Evolutionary conservation across 2,888 invertebrate genomes (phyloP), one percentile per base, ranked within the genome.

Genomic region (Malachius bipustulatus): DNA sequence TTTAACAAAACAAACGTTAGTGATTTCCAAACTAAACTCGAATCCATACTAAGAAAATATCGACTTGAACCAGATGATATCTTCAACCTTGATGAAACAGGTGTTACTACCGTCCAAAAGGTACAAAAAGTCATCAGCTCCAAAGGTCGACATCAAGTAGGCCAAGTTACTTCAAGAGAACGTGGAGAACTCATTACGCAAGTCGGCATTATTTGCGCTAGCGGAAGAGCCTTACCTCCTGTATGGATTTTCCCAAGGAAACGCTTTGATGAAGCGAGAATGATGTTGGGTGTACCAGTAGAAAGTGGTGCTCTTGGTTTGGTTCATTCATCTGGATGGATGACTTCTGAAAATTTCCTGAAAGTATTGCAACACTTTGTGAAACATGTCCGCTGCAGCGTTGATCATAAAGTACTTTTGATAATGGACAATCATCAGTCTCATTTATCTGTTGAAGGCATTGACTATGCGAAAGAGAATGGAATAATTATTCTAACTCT

Each of bases 401-500:
- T 10, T 6, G 11, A 6, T 12, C 8, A 28, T 28, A 39, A 39
- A 16, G 41, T 48, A 14, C 39, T 46, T 6, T 36, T 48, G 31
- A 30, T 48, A 2, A 32, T 48, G n/a, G 47, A 48, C 37, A 48
- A 47, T 11, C 47, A 48, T 32, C 30, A 37, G 11, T 37, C 42
- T 16, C 45, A 47, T 43, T 38, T 13, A 44, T 43, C 30, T 27
- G 41, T 14, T 26, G 26, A 33, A 6, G 32, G 39, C 13, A 40
- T 45, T 16, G 42, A 46, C 10, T 32, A 32, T 11, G 42, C 42
- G 11, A 30, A 39, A 35, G 37, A 41, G 16, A 46, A 44, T 15
- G 38, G 39, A 4, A 47, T 47, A 6, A 19, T 40, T 6, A 26
- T 47, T 13, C 32, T 48, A 15, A 42, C 40, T 16, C 40, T 46